phyloP scores from a whole-genome alignment of 2,797 vertebrate genomes.

The Enteromius thamalakanensis region DNA sequence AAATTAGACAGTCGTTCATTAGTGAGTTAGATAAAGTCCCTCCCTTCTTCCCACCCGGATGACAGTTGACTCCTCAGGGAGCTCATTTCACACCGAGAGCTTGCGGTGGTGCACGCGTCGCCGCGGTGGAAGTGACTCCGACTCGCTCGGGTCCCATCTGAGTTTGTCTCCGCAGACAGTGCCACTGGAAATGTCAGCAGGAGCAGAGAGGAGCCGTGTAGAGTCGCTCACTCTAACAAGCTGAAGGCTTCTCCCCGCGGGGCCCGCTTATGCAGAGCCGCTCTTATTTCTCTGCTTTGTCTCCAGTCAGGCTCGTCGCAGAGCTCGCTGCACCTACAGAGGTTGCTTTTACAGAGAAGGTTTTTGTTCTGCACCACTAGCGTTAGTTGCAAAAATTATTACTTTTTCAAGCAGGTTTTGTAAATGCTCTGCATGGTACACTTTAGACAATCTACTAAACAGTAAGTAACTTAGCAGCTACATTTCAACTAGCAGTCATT shows the following conservation, averaged over 20 bases:
- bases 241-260: slow-evolving; percentile 70
- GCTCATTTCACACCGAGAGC: slow-evolving; percentile 79
- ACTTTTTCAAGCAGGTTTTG: slow-evolving; percentile 3
- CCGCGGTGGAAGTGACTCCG: slow-evolving; percentile 72
- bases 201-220: slow-evolving; percentile 74
- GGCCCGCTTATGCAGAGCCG: slow-evolving; percentile 34
- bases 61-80: slow-evolving; percentile 73
- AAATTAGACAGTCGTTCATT: slow-evolving; percentile 86
- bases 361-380: not conserved
- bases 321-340: not conserved
- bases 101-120: slow-evolving; percentile 69
- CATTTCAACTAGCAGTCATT: too few species aligned
- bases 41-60: slow-evolving; percentile 43
- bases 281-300: slow-evolving; percentile 32
- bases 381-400: not conserved
- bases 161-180: slow-evolving; percentile 68
- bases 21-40: slow-evolving; percentile 76
- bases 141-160: slow-evolving; percentile 45
- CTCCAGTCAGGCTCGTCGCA: slow-evolving; percentile 46
- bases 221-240: slow-evolving; percentile 74
- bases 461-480: too few species aligned
- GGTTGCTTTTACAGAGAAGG: slow-evolving; percentile 12
- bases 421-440: not conserved
- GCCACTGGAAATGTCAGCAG: slow-evolving; percentile 80
- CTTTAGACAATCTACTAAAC: too few species aligned